Evolutionary conservation across 2,888 invertebrate genomes (phyloP), one percentile per base, ranked within the genome.

Genomic region (Apodemia duryi): DNA sequence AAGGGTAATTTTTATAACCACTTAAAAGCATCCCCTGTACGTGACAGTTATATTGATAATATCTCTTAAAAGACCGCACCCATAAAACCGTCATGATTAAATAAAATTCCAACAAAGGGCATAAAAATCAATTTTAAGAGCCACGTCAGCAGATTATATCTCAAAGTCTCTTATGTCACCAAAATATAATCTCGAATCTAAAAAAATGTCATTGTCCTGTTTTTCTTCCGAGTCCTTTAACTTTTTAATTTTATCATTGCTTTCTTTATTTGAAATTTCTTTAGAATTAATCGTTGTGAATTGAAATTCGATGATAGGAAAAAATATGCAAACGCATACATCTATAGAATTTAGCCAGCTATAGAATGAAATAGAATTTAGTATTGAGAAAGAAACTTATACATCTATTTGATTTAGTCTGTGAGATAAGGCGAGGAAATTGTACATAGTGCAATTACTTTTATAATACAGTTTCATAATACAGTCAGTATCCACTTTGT

Each of bases 1-100:
- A 68, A 68, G 65, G 69, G 68, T 68, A 68, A 69, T 64, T 70
- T 70, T 70, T 71, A 72, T 69, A 71, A 68, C 68, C 69, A 72
- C 69, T 70, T 67, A 68, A 65, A 69, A 72, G 63, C 70, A 68
- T 64, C 69, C 43, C 43, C 72, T 73, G 74, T 72, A 73, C 75
- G 75, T 75, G 75, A 75, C 77, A 73, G 73, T 69, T 72, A 71
- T 77, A 72, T 74, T 76, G 74, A 71, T 73, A 75, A 77, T 73
- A 70, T 67, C 73, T 72, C 73, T 77, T 70, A 69, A 70, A 77
- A 74, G 71, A 70, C 71, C 68, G 70, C 67, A 70, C 71, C 69
- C 68, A 68, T 70, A 74, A 70, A 75, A 75, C 74, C 73, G 73
- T 68, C 73, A 74, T 75, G 74, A 78, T 76, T 75, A 78, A 79